phyloP scores from a whole-genome alignment of 1,140 invertebrate genomes.

The Heterodera schachtii region DNA sequence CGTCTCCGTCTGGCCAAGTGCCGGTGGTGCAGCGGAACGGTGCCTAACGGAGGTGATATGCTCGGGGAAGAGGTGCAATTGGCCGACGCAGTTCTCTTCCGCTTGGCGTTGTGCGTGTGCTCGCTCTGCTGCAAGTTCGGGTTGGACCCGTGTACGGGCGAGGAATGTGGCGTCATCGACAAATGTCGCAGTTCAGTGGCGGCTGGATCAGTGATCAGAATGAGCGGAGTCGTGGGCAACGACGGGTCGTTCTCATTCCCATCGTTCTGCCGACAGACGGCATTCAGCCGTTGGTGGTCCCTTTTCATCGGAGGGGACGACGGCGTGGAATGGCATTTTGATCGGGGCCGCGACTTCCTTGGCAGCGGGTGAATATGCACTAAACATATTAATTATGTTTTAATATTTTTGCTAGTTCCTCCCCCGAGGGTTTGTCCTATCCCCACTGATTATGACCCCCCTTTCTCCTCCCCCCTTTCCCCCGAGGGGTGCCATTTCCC shows the following conservation, averaged over 20 bases:
- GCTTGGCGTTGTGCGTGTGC: neutral
- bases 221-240: constrained; percentile 21
- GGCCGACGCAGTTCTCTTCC: neutral
- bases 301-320: neutral
- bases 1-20: constrained; percentile 41
- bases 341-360: neutral
- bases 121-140: neutral
- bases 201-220: constrained; percentile 9
- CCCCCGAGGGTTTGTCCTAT: too few species aligned
- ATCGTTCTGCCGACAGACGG: neutral
- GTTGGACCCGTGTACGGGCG: neutral
- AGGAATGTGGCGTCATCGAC: neutral
- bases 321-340: constrained; percentile 14
- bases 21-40: constrained; percentile 28
- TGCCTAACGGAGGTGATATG: neutral
- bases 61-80: neutral
- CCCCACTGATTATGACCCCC: too few species aligned
- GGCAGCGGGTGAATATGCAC: neutral
- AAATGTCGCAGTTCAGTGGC: neutral
- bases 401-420: too few species aligned
- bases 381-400: neutral
- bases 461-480: too few species aligned
- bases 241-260: neutral
- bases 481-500: neutral
- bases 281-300: neutral